Evolutionary conservation across 2,888 invertebrate genomes (phyloP).

Genomic region (Halictus ligatus): DNA sequence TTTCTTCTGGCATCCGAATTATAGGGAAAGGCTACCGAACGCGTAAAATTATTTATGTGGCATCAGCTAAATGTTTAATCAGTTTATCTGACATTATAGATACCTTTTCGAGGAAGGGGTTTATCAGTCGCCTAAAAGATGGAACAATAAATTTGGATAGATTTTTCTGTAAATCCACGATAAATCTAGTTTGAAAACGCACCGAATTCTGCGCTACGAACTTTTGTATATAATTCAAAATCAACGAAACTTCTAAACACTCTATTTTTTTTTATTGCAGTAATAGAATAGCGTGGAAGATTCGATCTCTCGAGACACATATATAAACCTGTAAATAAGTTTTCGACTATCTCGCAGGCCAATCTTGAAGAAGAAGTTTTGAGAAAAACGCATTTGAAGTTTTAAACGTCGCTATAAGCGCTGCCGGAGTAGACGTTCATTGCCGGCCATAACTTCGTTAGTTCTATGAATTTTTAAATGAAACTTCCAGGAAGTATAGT

Average conservation of each 20-base stretch:
- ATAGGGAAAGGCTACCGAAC: no score
- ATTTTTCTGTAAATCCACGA: no score
- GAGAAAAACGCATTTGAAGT: not conserved
- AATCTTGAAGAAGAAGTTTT: not conserved
- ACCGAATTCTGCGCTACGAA: no score
- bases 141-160: no score
- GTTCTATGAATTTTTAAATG: not conserved
- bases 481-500: not conserved
- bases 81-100: no score
- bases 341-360: not conserved
- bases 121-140: no score
- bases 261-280: not conserved
- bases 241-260: not conserved
- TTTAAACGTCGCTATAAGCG: not conserved
- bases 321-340: not conserved
- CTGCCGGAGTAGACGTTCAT: not conserved
- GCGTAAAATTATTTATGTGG: no score
- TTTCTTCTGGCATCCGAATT: not conserved
- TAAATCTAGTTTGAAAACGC: not conserved
- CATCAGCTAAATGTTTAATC: no score
- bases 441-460: constrained; percentile 1
- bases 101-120: no score
- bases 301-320: not conserved
- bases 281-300: not conserved
- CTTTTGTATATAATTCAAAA: not conserved